These are phyloP conservation scores for Phyllostomus discolor DNA, from an alignment of 2,113 vertebrate genomes.

Conservation along the genomic window DNA sequence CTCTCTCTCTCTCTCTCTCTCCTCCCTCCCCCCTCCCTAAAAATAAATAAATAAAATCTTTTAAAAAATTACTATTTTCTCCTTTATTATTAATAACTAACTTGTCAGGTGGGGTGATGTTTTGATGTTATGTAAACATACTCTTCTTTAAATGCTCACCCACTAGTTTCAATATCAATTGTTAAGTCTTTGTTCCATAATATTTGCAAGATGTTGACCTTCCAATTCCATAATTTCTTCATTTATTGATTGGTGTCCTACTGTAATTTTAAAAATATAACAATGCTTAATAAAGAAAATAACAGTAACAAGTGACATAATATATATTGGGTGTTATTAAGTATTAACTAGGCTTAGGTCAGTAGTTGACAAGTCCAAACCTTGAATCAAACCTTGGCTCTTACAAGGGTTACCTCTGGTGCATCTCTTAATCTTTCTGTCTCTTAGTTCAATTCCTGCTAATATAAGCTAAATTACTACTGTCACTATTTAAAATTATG, in stretches of 20 bases:
- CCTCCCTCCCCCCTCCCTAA: too few species aligned
- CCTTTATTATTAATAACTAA: background rate
- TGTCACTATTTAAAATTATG: background rate
- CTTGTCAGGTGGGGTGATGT: background rate
- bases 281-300: background rate
- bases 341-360: background rate
- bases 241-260: background rate
- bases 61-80: background rate
- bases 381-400: background rate
- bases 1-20: too few species aligned
- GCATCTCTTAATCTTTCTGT: background rate
- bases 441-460: background rate
- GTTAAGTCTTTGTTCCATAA: background rate
- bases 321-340: background rate
- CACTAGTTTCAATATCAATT: background rate
- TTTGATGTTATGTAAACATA: background rate
- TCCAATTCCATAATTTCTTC: background rate
- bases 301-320: background rate
- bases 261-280: background rate
- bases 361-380: background rate
- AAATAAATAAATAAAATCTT: too few species aligned
- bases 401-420: background rate
- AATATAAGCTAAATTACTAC: background rate
- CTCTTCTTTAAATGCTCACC: background rate
- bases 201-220: background rate